Percentiles rank a stretch among this genome's conserved stretches.
These are phyloP conservation scores for Pterois miles DNA, from an alignment of 2,797 vertebrate species.

Conservation along the genomic window DNA sequence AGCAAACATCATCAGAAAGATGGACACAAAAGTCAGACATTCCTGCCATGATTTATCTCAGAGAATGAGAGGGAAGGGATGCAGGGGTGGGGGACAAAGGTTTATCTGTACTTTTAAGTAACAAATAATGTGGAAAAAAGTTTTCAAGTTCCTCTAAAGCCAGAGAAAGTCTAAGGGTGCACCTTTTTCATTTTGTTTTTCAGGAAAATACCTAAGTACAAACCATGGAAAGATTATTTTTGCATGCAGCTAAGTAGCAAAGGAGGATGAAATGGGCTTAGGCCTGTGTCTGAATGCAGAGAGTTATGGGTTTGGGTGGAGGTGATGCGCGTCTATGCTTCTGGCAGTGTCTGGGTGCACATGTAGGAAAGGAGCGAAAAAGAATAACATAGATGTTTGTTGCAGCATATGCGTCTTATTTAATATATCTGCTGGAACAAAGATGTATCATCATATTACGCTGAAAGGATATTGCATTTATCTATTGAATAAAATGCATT, in stretches of 20 bases:
- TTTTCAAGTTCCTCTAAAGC: constrained; percentile 4
- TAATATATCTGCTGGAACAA: background rate
- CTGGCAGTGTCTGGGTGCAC: constrained; percentile 18
- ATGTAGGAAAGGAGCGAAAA: constrained; percentile 16
- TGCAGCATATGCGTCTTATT: background rate
- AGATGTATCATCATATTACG: background rate
- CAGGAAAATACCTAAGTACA: constrained; percentile 39
- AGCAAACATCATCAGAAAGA: constrained; percentile 46
- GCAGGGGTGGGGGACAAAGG: background rate
- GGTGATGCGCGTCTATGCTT: constrained; percentile 6
- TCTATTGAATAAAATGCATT: constrained; percentile 14
- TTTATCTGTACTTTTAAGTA: constrained; percentile 41
- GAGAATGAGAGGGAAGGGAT: constrained; percentile 29
- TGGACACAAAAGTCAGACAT: constrained; percentile 51
- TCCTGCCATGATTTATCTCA: constrained; percentile 65
- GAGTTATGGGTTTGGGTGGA: constrained; percentile 45
- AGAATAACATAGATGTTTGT: background rate
- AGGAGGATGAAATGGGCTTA: constrained; percentile 38
- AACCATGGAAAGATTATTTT: constrained; percentile 21
- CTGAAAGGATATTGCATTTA: background rate
- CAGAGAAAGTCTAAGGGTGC: constrained; percentile 28
- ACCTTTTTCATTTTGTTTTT: constrained; percentile 40
- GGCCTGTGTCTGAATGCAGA: constrained; percentile 18
- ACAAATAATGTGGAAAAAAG: constrained; percentile 43
- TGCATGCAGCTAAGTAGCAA: constrained; percentile 10